Evolutionary conservation across 1,140 invertebrate genomes (phyloP).

Genomic region (Agrilus planipennis): DNA sequence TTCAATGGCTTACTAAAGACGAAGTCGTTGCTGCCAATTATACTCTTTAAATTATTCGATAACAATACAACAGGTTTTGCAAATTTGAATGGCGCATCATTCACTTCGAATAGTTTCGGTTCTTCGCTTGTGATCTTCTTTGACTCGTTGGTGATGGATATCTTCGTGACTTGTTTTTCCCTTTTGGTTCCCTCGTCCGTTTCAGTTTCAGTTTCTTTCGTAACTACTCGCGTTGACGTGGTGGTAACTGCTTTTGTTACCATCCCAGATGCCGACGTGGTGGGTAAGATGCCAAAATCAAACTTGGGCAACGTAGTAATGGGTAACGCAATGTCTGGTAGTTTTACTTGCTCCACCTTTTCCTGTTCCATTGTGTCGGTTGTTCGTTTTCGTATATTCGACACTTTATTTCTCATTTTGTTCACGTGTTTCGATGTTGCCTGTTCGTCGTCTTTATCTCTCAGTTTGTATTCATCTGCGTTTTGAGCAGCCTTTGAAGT

Average conservation of each 20-base stretch:
- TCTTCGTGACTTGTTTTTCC: neutral
- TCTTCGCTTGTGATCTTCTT: neutral
- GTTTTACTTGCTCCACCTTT: constrained; percentile 38
- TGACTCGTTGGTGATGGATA: neutral
- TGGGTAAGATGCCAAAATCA: constrained; percentile 38
- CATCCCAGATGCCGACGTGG: constrained; percentile 22
- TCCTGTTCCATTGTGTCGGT: too few relatives aligned
- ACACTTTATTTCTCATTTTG: constrained; percentile 36
- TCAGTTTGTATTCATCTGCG: constrained; percentile 28
- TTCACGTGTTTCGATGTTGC: constrained; percentile 33
- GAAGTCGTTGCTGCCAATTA: constrained; percentile 38
- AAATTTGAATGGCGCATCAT: constrained; percentile 20
- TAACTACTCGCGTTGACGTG: too few relatives aligned
- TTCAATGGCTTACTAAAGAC: constrained; percentile 40
- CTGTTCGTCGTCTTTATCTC: constrained; percentile 18
- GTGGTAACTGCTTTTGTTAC: too few relatives aligned
- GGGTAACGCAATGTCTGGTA: constrained; percentile 48
- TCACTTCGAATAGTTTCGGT: too few relatives aligned
- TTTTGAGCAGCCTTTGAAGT: constrained; percentile 36
- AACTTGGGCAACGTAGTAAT: constrained; percentile 49
- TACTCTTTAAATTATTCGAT: constrained; percentile 22
- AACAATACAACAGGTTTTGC: constrained; percentile 27
- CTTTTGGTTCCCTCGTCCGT: too few relatives aligned
- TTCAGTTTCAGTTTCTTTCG: too few relatives aligned
- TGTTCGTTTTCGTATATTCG: constrained; percentile 28